Conservation (phyloP, 1,140 invertebrate genomes). For the Neocloeon triangulifer region DNA sequence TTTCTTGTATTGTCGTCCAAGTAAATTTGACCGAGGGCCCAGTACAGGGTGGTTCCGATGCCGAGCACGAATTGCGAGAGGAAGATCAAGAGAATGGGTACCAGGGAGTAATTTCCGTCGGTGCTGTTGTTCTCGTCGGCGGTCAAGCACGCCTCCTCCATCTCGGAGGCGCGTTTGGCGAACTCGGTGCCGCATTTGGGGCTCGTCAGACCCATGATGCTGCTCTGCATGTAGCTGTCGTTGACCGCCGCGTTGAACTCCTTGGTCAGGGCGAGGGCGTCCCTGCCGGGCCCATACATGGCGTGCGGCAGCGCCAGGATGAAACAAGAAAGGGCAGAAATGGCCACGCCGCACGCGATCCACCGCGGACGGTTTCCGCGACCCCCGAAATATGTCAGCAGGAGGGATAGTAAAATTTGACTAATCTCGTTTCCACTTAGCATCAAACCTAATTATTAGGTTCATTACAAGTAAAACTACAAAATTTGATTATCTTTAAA, state of each 20-base stretch:
- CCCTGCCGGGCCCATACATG: slow-evolving; percentile 34
- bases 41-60: slow-evolving; percentile 41
- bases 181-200: not conserved
- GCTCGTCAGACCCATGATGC: not conserved
- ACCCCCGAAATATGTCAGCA: slow-evolving; percentile 34
- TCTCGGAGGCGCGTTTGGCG: not conserved
- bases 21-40: slow-evolving; percentile 40
- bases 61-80: slow-evolving; percentile 43
- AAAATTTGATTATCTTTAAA: no score
- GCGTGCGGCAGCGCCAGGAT: slow-evolving; percentile 39
- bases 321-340: slow-evolving; percentile 36
- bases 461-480: no score
- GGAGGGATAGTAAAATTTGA: slow-evolving; percentile 31
- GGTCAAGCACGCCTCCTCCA: slow-evolving; percentile 12
- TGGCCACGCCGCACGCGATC: slow-evolving; percentile 36
- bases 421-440: slow-evolving; percentile 47
- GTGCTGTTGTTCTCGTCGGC: slow-evolving; percentile 13
- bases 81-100: slow-evolving; percentile 37
- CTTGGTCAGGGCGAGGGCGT: slow-evolving; percentile 20
- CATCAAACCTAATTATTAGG: slow-evolving; percentile 39
- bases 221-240: not conserved
- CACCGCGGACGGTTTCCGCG: slow-evolving; percentile 32
- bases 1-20: slow-evolving; percentile 46
- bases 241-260: slow-evolving; percentile 15
- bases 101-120: slow-evolving; percentile 18